Base-by-base conservation (phyloP, 2,113 vertebrate species). In the Galemys pyrenaicus region DNA sequence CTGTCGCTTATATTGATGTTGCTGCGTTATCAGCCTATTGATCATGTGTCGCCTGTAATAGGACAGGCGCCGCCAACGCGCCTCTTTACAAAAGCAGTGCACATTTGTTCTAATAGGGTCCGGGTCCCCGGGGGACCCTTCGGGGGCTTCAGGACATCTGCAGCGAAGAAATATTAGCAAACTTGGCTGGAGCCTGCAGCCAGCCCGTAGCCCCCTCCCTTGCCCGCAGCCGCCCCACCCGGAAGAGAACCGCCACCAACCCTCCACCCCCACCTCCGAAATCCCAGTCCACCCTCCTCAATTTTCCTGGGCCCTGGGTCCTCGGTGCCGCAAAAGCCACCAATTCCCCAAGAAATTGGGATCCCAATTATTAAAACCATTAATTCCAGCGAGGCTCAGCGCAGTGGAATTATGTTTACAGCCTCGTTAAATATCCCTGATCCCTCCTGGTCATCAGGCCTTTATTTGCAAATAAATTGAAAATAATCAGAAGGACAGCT, bases 1-100 rank as follows among this genome's bases (percentile, higher is more conserved):
- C 99, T 99, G 99, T 99, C 99, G 99, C 99, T 99, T 99, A 99
- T 99, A 99, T 99, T 99, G 99, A 99, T 99, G 99, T 99, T 98
- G 99, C 98, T 98, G 99, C 99, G 99, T 99, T 99, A 99, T 99
- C 99, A 99, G 98, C 99, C 99, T 99, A 99, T 99, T 99, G 99
- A 99, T 99, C 99, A 99, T 99, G 99, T 99, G 99, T 99, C 99
- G 99, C 98, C 98, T 98, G 99, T 99, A 99, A 99, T 99, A 99
- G 99, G 99, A 99, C 99, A 99, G 99, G 99, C 99, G 99, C 98
- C 98, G 99, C 99, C 99, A 99, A 99, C 99, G 99, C 99, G 99
- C 99, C 99, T 99, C 99, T 99, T 99, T 99, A 99, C 99, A 99
- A 99, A 99, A 99, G 99, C 99, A 99, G 98, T 99, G 99, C 99